Base-by-base conservation (phyloP, 2,888 invertebrate species). In the Hanleya hanleyi region DNA sequence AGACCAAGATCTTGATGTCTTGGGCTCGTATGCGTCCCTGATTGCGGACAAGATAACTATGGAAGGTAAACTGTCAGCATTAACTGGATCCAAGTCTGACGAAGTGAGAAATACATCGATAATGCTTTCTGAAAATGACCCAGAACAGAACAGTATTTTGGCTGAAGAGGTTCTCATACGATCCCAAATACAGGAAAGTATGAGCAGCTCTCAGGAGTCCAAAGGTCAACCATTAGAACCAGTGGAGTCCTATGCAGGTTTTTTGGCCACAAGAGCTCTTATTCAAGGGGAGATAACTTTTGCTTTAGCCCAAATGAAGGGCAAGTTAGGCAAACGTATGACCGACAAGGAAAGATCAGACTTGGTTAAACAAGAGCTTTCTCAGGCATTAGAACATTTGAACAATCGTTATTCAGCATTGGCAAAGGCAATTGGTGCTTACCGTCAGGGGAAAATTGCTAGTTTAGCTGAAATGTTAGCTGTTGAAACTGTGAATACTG, bases 1-100 rank as follows among this genome's bases (percentile, higher is more conserved):
- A 35, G 36, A 64, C 18, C 38, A 36, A 51, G 83, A 84, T 65
- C 76, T 78, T 15, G 84, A 86, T 75, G 50, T 84, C 9, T 77
- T 95, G 70, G 95, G 95, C 86, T 94, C 95, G 87, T 92, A 96
- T 84, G 94, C 95, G 57, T 93, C 94, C 87, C 93, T 95, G 77
- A 92, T 96, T 84, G 94, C 95, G 33, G 93, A 95, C 85, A 94
- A 89, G 74, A 84, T 91, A 51, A 84, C 90, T 37, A 83, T 90
- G 51, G 90, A 90, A 76, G 87, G 88, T 32, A 86, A 88, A 64
- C 71, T 77, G 35, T 82, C 82, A 37, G 77, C 83, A 22, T 33
- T 64, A 35, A 37, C 64, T 22, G 38, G 18, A n/a, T 37, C 64
- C 38, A 64, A 37, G 5, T 37, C 37, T 37, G 37, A 37, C 18